Conservation (phyloP, 1,140 invertebrate species). For the Halesus radiatus region DNA sequence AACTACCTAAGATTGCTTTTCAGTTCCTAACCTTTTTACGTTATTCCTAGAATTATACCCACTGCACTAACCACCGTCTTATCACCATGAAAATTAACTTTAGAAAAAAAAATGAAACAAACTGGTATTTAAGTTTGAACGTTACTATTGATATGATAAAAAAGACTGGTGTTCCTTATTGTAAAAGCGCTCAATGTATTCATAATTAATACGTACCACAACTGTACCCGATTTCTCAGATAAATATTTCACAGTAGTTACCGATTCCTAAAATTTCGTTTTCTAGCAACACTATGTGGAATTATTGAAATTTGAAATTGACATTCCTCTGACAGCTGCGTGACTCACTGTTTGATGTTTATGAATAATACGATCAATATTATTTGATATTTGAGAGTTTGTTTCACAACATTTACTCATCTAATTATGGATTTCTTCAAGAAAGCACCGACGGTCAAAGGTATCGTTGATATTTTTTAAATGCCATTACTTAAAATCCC, state of each 20-base stretch:
- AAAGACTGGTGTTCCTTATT: no score
- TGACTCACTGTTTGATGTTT: slow-evolving; percentile 16
- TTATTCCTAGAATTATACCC: no score
- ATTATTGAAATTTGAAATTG: slow-evolving; percentile 6
- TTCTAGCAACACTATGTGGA: no score
- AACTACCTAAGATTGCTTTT: no score
- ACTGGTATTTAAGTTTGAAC: no score
- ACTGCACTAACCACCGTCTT: no score
- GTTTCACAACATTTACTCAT: not conserved
- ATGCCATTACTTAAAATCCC: no score
- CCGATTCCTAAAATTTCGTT: not conserved
- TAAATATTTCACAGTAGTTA: not conserved
- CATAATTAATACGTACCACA: not conserved
- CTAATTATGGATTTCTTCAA: slow-evolving; percentile 69
- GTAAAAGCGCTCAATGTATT: no score
- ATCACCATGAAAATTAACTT: no score
- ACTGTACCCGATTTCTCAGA: not conserved
- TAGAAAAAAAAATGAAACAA: no score
- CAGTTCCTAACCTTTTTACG: no score
- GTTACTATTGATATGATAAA: no score
- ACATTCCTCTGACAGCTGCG: not conserved
- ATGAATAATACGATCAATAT: not conserved
- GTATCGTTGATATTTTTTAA: slow-evolving; percentile 56
- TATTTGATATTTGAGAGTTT: not conserved
- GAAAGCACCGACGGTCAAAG: slow-evolving; percentile 72